phyloP scores from a whole-genome alignment of 2,888 invertebrate species.

The Drosophila neotestacea region DNA sequence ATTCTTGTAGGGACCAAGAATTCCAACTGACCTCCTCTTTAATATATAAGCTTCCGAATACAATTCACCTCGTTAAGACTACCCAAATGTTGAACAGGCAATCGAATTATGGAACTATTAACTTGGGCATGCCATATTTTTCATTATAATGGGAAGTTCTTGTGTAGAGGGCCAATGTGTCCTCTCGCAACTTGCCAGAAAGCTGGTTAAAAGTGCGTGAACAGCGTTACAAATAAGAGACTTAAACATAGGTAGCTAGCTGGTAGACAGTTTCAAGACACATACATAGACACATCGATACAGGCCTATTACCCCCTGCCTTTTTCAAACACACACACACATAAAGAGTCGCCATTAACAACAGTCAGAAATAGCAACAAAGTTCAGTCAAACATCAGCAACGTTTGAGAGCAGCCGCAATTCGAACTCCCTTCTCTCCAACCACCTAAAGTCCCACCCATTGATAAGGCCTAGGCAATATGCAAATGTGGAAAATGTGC shows the following conservation, averaged over 20 bases:
- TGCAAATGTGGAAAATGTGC: conserved; percentile 75
- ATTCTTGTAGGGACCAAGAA: neutral
- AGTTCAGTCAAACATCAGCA: conserved; percentile 75
- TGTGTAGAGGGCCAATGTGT: neutral
- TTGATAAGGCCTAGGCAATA: conserved; percentile 49
- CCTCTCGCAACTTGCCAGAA: conserved; percentile 16
- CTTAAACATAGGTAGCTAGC: conserved; percentile 20
- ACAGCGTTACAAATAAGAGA: conserved; percentile 50
- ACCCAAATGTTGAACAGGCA: conserved; percentile 2
- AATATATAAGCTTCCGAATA: neutral
- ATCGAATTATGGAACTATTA: conserved; percentile 40
- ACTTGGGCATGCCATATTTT: conserved; percentile 27
- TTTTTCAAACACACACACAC: conserved; percentile 20
- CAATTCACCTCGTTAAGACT: neutral
- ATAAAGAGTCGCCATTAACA: conserved; percentile 50
- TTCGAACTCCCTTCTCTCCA: conserved; percentile 7
- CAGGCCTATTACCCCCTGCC: conserved; percentile 38
- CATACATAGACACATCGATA: conserved; percentile 5
- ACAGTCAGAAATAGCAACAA: conserved; percentile 67
- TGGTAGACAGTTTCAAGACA: conserved; percentile 16
- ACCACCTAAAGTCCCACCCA: conserved; percentile 16
- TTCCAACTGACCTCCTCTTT: neutral
- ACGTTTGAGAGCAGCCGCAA: conserved; percentile 50
- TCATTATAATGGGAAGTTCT: conserved; percentile 29
- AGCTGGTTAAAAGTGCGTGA: conserved; percentile 53